Evolutionary conservation across 1,140 invertebrate genomes (phyloP), one percentile per base, ranked within the genome.

Genomic region (Bombus terrestris): DNA sequence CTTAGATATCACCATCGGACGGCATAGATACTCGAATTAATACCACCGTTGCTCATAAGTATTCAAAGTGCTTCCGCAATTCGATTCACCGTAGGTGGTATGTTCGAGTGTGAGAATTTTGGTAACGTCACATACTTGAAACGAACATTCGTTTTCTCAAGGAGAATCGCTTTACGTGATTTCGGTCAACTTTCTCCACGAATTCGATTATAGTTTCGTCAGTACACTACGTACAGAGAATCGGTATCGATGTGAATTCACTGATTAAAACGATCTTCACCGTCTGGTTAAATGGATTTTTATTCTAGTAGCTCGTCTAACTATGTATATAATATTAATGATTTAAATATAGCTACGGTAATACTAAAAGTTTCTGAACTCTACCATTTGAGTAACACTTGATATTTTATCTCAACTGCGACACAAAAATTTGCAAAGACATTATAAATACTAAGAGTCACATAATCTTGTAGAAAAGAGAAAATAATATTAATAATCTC

Each of bases 111-210:
- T 78, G 53, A 68, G 59, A 35, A 66, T 79, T 79, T 79, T n/a
- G 75, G 13, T 41, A 77, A 77, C 37, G 32, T 53, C 57, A 37
- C 35, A 77, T 15, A 18, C 2, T 15, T 18, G 15, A 59, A 62
- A 62, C 35, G 74, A 39, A 37, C 75, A 37, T 66, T 66, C 62
- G 39, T 66, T 66, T 64, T 68, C 77, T 66, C 62, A 18, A 22
- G 59, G n/a, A 47, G 77, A 39, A 76, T 76, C 13, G 22, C 47
- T 76, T 59, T 57, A 66, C 77, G 59, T 66, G 77, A 79, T 79
- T 79, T 79, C 77, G 77, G 77, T 79, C 77, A 79, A 79, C 77
- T 79, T 79, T 79, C 77, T 66, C 77, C n/a, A 39, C 43, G 77
- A 79, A 79, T 79, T 68, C 77, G 62, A 79, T 79, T 66, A 47